Conservation (phyloP, 2,797 vertebrate species). For the Periophthalmus magnuspinnatus region DNA sequence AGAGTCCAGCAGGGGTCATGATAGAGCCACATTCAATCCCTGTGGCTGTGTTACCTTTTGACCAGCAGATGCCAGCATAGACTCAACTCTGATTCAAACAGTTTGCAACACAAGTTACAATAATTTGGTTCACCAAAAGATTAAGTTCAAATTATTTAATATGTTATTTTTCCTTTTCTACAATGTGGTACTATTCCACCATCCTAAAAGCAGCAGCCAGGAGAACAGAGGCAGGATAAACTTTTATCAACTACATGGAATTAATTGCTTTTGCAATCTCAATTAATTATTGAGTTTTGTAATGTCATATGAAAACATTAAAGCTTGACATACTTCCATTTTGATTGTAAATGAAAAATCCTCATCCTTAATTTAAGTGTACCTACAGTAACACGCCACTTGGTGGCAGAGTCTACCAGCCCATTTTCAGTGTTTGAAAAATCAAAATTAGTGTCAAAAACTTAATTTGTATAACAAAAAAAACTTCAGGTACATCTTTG, state of each 20-base stretch:
- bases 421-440: not conserved
- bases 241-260: not conserved
- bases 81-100: not conserved
- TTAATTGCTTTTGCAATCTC: not conserved
- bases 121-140: not conserved
- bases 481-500: no score
- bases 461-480: no score
- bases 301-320: not conserved
- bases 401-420: not conserved
- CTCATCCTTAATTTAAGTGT: not conserved
- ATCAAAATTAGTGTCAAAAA: not conserved
- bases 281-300: not conserved
- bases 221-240: no score
- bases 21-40: not conserved
- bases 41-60: conserved; percentile 1
- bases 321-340: not conserved
- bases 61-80: conserved; percentile 64
- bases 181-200: not conserved
- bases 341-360: not conserved
- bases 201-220: not conserved
- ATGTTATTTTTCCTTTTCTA: not conserved
- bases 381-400: not conserved
- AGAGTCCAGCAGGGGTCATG: conserved; percentile 34
- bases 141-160: not conserved
- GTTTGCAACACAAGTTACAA: not conserved